Evolutionary conservation across 2,888 invertebrate species (phyloP).

Genomic region (Eupithecia inturbata): DNA sequence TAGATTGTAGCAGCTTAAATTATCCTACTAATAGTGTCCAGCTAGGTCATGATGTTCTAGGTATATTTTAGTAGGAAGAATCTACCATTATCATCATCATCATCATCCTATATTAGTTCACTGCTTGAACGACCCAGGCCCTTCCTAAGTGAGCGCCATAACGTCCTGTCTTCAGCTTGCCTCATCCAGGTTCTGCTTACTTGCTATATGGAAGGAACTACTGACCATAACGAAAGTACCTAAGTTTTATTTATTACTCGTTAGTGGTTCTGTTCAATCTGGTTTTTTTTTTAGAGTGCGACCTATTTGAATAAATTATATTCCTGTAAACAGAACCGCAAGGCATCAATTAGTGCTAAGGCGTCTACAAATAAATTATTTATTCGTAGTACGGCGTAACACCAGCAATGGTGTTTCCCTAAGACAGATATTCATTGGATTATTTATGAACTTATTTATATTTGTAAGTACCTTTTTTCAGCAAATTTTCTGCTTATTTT

Average conservation of each 20-base stretch:
- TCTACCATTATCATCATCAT: background rate
- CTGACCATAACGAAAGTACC: background rate
- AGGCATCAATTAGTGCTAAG: background rate
- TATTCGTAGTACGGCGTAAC: too few relatives aligned
- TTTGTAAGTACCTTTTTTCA: too few relatives aligned
- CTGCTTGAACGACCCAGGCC: background rate
- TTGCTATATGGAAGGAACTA: background rate
- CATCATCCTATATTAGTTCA: background rate
- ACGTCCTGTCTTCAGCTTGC: background rate
- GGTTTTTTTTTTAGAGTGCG: background rate
- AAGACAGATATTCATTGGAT: background rate
- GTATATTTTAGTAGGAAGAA: background rate
- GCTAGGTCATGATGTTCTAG: background rate
- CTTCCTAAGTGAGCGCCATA: background rate
- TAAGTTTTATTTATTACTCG: too few relatives aligned
- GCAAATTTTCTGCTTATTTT: background rate
- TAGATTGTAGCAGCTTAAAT: slow-evolving; percentile 19
- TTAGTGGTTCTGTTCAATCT: too few relatives aligned
- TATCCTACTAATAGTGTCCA: background rate
- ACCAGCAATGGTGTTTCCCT: background rate
- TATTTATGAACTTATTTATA: background rate
- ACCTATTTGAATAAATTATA: background rate
- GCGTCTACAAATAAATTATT: too few relatives aligned
- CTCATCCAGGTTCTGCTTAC: background rate
- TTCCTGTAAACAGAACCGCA: background rate